Evolutionary conservation across 2,888 invertebrate genomes (phyloP), one percentile per base, ranked within the genome.

Genomic region (Harmothoe impar): DNA sequence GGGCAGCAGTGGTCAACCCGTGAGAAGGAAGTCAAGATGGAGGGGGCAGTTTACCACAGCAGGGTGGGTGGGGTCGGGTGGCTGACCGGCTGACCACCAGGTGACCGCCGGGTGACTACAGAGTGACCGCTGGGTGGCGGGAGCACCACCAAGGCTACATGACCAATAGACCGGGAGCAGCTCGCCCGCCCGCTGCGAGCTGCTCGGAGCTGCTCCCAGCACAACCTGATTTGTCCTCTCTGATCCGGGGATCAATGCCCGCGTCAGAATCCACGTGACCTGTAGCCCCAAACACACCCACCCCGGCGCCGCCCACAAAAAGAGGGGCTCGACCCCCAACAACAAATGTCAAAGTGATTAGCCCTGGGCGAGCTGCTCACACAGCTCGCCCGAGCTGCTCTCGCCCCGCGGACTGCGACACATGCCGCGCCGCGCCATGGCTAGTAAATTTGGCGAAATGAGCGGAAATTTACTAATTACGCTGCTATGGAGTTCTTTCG

Each of bases 401-500:
- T 23, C 72, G n/a, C 72, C 17, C n/a, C 25, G 72, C 3, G 29
- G 29, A 29, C 25, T 3, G 72, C 72, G 72, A 25, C 72, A 25
- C 84, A 84, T 84, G 84, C 43, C 84, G 43, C 84, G 35, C 31
- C 29, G 25, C 29, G 29, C 25, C 84, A 84, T 51, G 84, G 84
- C 43, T 23, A 84, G 84, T 84, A 84, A 84, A 84, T 84, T 84
- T 84, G 84, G 17, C 84, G 20, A 84, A 84, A 84, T 84, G 84
- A 84, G 84, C 84, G 84, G 84, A 84, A 84, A 84, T 84, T 84
- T 84, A 84, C 84, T 84, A 84, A 84, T 84, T 84, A 84, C 43
- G 84, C 84, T 84, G 35, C 84, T 51, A 84, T 84, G 84, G 84
- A 84, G 51, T 51, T 35, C 84, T 51, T 51, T 51, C 15, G 51